Percentiles rank a stretch among this genome's conserved stretches.
These are phyloP conservation scores for Eulithis prunata DNA, from an alignment of 2,888 invertebrate species.

Conservation along the genomic window DNA sequence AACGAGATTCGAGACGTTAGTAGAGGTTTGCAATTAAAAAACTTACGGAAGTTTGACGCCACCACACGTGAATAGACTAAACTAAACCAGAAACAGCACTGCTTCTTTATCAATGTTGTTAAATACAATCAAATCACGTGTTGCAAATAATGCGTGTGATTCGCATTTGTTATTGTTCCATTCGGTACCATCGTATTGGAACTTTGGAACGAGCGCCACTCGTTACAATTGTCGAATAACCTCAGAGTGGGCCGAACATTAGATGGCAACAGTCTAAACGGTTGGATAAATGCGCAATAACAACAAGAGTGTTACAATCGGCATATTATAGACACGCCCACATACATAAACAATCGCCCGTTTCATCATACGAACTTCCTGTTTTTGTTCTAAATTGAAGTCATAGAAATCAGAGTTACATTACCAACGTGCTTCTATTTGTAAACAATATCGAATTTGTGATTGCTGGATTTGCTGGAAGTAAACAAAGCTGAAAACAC, in stretches of 20 bases:
- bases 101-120: slow-evolving; percentile 11
- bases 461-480: slow-evolving; percentile 18
- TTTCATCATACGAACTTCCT: slow-evolving; percentile 71
- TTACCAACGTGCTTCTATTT: slow-evolving; percentile 25
- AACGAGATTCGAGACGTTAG: background rate
- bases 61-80: slow-evolving; percentile 25
- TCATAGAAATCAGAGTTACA: slow-evolving; percentile 44
- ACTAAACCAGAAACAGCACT: slow-evolving; percentile 2
- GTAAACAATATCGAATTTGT: slow-evolving; percentile 31
- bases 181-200: slow-evolving; percentile 41
- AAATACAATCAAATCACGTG: slow-evolving; percentile 7
- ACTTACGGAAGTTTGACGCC: slow-evolving; percentile 3
- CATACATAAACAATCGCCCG: slow-evolving; percentile 63
- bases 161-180: slow-evolving; percentile 34
- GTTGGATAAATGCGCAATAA: slow-evolving; percentile 67
- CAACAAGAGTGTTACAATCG: slow-evolving; percentile 63
- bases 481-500: slow-evolving; percentile 21
- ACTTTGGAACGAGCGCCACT: slow-evolving; percentile 59
- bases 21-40: background rate
- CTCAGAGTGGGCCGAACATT: slow-evolving; percentile 57
- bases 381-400: slow-evolving; percentile 59
- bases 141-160: slow-evolving; percentile 30
- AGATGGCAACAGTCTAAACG: slow-evolving; percentile 47
- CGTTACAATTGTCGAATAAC: slow-evolving; percentile 58
- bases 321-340: slow-evolving; percentile 63